Evolutionary conservation across 2,113 vertebrate genomes (phyloP), one percentile per base, ranked within the genome.

Genomic region (Dicentrarchus labrax): DNA sequence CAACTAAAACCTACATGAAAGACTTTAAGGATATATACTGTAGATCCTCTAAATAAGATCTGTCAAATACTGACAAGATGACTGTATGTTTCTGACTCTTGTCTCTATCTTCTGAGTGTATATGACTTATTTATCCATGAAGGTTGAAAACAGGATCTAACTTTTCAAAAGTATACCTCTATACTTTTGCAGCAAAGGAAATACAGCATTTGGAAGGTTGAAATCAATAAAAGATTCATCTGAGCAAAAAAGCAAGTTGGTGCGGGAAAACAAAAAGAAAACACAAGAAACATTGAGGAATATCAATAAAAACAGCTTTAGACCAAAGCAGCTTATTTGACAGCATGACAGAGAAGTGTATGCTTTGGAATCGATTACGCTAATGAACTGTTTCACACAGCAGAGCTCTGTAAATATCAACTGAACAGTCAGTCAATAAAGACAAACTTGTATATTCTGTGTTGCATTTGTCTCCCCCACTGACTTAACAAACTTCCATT

Each of bases 381-480:
- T 93, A 92, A 93, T 93, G 86, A 93, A 90, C 72, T 51, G 84
- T 86, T 88, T 88, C 80, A 82, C 70, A 88, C 79, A 79, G 81
- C 80, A 45, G 39, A 59, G 82, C 86, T 83, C 86, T 82, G 74
- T 86, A 88, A 91, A 93, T 91, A 66, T 90, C 91, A 91, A 48
- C 82, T 77, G 53, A 84, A 82, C 81, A 70, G 61, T 41, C 61
- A n/a, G 59, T 93, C 87, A 71, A 93, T 92, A 85, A 70, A 85
- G 41, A 83, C 74, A 62, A 79, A 85, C 77, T 59, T 47, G 15
- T 57, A 50, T 57, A 67, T 73, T 80, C 61, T 60, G 19, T 64
- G 61, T 84, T 83, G 78, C 68, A 59, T 89, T 86, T 11, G 65
- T 81, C 64, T 75, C 69, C 1, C 5, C 17, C 13, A 5, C 39